These are phyloP conservation scores for Upupa epops DNA, from an alignment of 2,113 vertebrate species.

Conservation along the genomic window DNA sequence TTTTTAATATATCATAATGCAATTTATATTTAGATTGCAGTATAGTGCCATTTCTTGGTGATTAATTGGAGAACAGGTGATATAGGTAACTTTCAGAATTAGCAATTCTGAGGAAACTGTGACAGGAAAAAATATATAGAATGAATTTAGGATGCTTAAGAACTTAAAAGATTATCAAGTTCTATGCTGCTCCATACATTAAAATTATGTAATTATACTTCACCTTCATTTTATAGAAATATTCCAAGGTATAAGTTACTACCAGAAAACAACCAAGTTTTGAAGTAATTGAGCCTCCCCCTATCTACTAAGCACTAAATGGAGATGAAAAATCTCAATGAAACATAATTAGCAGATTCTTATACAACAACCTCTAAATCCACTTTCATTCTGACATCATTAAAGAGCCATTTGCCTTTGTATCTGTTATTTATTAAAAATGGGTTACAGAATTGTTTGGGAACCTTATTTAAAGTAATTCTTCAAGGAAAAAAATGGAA, in stretches of 20 bases:
- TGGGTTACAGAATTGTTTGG: neutral
- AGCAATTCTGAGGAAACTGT: neutral
- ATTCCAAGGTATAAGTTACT: neutral
- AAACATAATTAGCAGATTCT: neutral
- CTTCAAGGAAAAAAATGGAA: no score
- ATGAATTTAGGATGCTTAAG: neutral
- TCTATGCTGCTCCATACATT: neutral
- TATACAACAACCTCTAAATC: neutral
- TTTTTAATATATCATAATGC: neutral
- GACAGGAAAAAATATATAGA: neutral
- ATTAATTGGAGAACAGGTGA: neutral
- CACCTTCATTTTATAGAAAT: neutral
- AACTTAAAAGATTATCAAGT: neutral
- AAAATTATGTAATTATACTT: neutral
- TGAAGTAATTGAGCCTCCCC: neutral
- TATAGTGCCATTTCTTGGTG: neutral
- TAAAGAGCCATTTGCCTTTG: neutral
- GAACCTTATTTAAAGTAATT: neutral
- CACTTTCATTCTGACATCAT: neutral
- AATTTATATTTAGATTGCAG: neutral
- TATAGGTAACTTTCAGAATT: neutral
- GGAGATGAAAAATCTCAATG: neutral
- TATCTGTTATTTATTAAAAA: neutral
- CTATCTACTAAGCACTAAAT: neutral
- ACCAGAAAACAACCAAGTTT: neutral